A percentile compares a stretch with the other conserved stretches of the same genome.
These are phyloP conservation scores for Hyalella azteca DNA, from an alignment of 2,888 invertebrate species.

Conservation along the genomic window DNA sequence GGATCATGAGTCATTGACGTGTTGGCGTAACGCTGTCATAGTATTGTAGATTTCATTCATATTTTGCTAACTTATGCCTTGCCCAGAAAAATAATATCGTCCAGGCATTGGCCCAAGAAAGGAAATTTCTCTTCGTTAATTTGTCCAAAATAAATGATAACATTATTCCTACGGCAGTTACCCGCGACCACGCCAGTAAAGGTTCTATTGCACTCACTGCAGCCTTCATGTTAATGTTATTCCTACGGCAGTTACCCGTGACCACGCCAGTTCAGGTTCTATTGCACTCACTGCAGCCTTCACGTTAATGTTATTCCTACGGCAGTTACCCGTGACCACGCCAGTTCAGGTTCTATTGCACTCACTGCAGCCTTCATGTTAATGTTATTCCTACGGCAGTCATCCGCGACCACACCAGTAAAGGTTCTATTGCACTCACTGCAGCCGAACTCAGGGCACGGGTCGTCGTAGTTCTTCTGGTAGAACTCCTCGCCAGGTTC, in stretches of 20 bases:
- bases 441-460: slow-evolving; percentile 51
- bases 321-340: neutral
- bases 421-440: slow-evolving; percentile 49
- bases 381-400: neutral
- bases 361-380: slow-evolving; percentile 58
- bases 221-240: too few species aligned
- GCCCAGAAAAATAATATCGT: too few species aligned
- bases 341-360: neutral
- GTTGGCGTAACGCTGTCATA: too few species aligned
- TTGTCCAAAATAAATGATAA: too few species aligned
- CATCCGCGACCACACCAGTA: neutral
- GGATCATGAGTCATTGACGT: too few species aligned
- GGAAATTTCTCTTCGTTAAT: too few species aligned
- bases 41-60: too few species aligned
- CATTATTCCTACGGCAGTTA: neutral
- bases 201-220: slow-evolving; percentile 53
- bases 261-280: neutral
- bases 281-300: slow-evolving; percentile 56
- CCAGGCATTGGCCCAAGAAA: too few species aligned
- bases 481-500: slow-evolving; percentile 48
- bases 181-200: neutral
- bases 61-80: too few species aligned
- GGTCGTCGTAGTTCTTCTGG: slow-evolving; percentile 41
- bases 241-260: neutral
- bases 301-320: too few species aligned